Conservation (phyloP, 2,888 invertebrate genomes). For the Tryphoninae sp. region DNA sequence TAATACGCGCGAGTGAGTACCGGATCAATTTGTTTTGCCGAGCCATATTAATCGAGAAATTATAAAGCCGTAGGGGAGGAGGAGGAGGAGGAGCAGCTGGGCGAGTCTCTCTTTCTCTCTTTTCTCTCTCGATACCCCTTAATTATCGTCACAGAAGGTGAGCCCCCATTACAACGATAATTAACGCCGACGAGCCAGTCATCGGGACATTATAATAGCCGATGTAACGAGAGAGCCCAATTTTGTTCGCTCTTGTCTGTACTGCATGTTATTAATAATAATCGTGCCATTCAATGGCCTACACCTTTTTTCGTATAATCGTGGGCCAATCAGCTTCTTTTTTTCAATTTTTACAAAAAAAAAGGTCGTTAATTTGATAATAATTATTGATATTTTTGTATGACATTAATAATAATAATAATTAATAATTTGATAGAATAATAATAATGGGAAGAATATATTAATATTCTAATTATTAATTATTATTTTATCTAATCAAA, state of each 20-base stretch:
- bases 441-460: too few species aligned
- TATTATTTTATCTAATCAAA: too few species aligned
- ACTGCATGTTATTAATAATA: background rate
- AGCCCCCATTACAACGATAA: constrained; percentile 34
- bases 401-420: too few species aligned
- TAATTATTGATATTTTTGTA: background rate
- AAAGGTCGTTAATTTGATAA: background rate
- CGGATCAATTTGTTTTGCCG: constrained; percentile 36
- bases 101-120: background rate
- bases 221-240: constrained; percentile 35
- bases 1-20: constrained; percentile 37
- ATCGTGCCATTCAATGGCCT: background rate
- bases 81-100: background rate
- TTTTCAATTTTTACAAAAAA: background rate
- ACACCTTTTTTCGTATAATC: background rate
- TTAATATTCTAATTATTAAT: too few species aligned
- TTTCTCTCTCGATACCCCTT: constrained; percentile 38
- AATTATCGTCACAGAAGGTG: constrained; percentile 49
- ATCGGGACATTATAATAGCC: constrained; percentile 31
- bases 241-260: background rate
- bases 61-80: constrained; percentile 25
- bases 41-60: constrained; percentile 45
- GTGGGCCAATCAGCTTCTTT: background rate
- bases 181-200: constrained; percentile 46
- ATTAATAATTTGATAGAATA: too few species aligned